phyloP scores from a whole-genome alignment of 2,888 invertebrate genomes.

The Spatulosminthurus flaviceps region DNA sequence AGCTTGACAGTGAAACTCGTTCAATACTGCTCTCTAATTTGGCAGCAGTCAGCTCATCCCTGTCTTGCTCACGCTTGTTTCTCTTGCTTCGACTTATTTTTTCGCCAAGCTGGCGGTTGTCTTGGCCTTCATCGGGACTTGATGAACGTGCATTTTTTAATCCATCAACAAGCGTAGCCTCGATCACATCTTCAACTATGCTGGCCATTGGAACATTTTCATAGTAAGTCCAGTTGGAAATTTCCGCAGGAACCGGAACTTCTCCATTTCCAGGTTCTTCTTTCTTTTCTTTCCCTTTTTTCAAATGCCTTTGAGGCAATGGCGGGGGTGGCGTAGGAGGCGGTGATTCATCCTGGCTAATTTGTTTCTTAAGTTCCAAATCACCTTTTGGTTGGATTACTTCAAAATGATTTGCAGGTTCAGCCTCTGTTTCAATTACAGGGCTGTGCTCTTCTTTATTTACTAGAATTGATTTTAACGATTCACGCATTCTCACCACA shows the following conservation, averaged over 20 bases:
- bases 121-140: conserved; percentile 44
- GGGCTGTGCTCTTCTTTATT: conserved; percentile 77
- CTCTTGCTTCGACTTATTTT: conserved; percentile 36
- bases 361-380: conserved; percentile 69
- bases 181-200: conserved; percentile 51
- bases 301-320: conserved; percentile 29
- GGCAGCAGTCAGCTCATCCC: conserved; percentile 71
- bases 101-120: conserved; percentile 13
- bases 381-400: conserved; percentile 84
- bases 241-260: conserved; percentile 8
- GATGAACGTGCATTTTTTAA: conserved; percentile 40
- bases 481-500: conserved; percentile 66
- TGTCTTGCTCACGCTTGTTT: conserved; percentile 68
- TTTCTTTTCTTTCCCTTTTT: conserved; percentile 40
- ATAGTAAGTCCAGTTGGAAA: conserved; percentile 30
- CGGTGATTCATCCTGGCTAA: conserved; percentile 44
- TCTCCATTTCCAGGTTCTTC: conserved; percentile 33
- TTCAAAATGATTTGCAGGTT: conserved; percentile 77
- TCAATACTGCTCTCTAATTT: conserved; percentile 79
- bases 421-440: conserved; percentile 67
- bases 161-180: conserved; percentile 34
- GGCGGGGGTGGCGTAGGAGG: conserved; percentile 49
- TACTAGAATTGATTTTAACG: conserved; percentile 78
- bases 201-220: conserved; percentile 50
- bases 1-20: conserved; percentile 82